A percentile compares a stretch with the other conserved stretches of the same genome.
phyloP scores from a whole-genome alignment of 2,888 invertebrate species.

The Lampropteryx suffumata region DNA sequence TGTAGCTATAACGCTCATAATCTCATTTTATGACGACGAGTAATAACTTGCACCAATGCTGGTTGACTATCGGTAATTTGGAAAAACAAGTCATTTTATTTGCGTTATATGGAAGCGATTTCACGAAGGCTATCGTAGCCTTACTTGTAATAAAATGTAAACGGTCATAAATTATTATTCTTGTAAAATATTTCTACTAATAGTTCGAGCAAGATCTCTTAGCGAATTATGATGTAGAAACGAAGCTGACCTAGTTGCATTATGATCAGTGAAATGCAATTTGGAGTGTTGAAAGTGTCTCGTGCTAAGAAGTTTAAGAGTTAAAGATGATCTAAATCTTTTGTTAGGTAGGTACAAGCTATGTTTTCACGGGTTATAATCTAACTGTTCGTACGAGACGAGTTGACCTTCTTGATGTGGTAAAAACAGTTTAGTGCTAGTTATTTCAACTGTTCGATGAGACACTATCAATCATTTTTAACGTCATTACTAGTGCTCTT shows the following conservation, averaged over 20 bases:
- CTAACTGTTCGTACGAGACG: conserved; percentile 11
- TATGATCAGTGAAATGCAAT: conserved; percentile 19
- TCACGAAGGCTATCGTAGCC: too few species aligned
- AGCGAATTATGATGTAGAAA: not conserved
- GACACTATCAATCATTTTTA: too few species aligned
- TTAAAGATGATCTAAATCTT: conserved; percentile 19
- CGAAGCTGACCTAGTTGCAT: conserved; percentile 23
- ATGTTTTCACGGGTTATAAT: too few species aligned
- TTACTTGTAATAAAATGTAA: too few species aligned
- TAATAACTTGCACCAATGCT: not conserved
- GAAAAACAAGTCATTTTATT: not conserved
- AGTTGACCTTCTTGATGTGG: conserved; percentile 5
- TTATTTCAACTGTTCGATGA: not conserved
- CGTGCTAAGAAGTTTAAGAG: conserved; percentile 7
- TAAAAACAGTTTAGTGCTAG: conserved; percentile 5
- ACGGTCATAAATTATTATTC: too few species aligned
- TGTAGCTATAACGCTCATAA: not conserved
- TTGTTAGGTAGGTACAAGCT: not conserved
- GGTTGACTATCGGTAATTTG: not conserved
- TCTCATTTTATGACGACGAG: conserved; percentile 6
- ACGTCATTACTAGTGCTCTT: too few species aligned
- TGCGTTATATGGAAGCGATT: not conserved
- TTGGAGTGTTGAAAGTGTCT: conserved; percentile 7
- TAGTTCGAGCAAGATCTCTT: conserved; percentile 1
- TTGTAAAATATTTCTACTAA: not conserved